A percentile compares a stretch with the other conserved stretches of the same genome.
Conservation (phyloP, 2,113 vertebrate genomes). For the Pungitius pungitius region DNA sequence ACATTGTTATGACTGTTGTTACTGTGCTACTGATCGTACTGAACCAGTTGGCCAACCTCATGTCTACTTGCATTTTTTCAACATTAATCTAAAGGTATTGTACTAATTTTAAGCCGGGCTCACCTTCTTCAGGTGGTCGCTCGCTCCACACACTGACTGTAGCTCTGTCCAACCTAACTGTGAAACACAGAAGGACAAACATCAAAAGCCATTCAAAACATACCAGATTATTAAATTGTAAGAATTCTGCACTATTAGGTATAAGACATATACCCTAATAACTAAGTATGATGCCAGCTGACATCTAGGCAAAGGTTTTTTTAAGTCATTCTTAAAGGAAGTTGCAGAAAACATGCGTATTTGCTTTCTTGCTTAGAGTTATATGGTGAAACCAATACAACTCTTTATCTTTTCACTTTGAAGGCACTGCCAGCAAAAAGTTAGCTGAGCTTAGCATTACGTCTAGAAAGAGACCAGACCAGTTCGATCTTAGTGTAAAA, state of each 20-base stretch:
- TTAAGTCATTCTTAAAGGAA: background rate
- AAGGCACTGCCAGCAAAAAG: background rate
- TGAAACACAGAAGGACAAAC: constrained; percentile 54
- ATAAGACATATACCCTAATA: constrained; percentile 19
- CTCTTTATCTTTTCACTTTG: background rate
- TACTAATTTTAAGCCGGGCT: background rate
- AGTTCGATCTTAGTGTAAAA: background rate
- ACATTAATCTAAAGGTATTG: too few species aligned
- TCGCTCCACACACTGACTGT: constrained; percentile 74
- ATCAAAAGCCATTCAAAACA: background rate
- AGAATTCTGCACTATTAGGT: background rate
- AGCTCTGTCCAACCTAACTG: constrained; percentile 57
- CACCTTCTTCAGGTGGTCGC: constrained; percentile 68
- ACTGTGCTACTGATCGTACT: background rate
- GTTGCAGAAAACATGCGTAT: background rate
- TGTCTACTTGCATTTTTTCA: too few species aligned
- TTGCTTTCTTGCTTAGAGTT: background rate
- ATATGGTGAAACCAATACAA: background rate
- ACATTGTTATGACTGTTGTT: background rate
- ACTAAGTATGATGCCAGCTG: background rate
- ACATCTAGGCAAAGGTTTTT: background rate
- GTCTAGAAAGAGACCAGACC: background rate
- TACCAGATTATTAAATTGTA: background rate
- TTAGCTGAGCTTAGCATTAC: background rate
- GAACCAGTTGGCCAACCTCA: background rate